Evolutionary conservation across 2,797 vertebrate species (phyloP).

Genomic region (Mergus octosetaceus): DNA sequence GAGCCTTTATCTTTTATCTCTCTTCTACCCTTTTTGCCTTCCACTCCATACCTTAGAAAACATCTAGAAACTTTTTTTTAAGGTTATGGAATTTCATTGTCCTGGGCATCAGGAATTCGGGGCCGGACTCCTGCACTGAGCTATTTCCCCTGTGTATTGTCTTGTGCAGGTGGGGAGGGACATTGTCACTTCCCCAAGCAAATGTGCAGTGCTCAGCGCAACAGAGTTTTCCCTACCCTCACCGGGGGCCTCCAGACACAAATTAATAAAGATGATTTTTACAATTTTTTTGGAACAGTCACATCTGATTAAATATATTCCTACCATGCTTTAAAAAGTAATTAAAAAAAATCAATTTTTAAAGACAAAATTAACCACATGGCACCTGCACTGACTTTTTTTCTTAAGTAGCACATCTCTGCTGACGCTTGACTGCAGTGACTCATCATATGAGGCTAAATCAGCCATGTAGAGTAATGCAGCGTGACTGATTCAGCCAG

Average conservation of each 20-base stretch:
- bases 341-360: not conserved
- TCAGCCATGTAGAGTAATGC: constrained; percentile 63
- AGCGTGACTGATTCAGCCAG: constrained; percentile 61
- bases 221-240: not conserved
- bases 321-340: not conserved
- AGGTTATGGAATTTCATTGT: not conserved
- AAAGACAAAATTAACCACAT: not conserved
- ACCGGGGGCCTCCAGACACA: not conserved
- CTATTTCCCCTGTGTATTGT: not conserved
- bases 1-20: accelerated
- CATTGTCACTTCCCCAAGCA: not conserved
- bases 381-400: constrained; percentile 5
- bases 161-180: not conserved
- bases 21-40: not conserved
- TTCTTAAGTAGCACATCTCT: constrained; percentile 46
- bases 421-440: constrained; percentile 62
- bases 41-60: not conserved
- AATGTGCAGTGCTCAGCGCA: not conserved
- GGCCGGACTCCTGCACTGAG: not conserved
- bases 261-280: not conserved
- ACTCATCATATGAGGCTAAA: constrained; percentile 68
- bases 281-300: not conserved
- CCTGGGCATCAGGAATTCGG: not conserved
- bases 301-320: not conserved
- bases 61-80: not conserved